Evolutionary conservation across 2,797 vertebrate genomes (phyloP), one percentile per base, ranked within the genome.

Genomic region (Apodemus agrarius): DNA sequence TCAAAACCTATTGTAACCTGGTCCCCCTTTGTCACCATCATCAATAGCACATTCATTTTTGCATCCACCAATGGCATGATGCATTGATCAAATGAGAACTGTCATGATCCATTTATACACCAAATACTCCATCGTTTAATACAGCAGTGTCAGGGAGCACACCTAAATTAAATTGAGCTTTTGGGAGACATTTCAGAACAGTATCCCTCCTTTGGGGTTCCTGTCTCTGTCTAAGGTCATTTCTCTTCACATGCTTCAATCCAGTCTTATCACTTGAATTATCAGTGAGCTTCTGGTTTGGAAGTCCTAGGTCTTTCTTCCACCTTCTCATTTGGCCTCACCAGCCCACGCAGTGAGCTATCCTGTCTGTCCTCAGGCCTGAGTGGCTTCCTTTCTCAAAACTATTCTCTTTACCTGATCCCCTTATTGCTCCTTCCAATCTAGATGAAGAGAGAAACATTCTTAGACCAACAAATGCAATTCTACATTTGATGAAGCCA

Each of bases 401-500:
- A 37, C 16, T 21, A 16, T 52, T 22, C 19, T 8, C 21, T 10
- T 43, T 14, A 14, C 16, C n/a, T 69, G 4, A 2, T 49, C 3
- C 75, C 78, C 1, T 1, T 54, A 4, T 92, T 52, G 9, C 13
- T 78, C 37, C 59, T 72, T 3, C 37, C 22, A 91, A 86, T 87
- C 10, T 87, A 84, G 40, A 31, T n/a, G 24, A 40, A 83, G 89
- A 79, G 24, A 86, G 26, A 87, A 76, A 59, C 52, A n/a, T 49
- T 31, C 37, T 59, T 59, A 22, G 69, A 87, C 3, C 63, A 89
- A 83, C 46, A 52, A 86, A 74, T 31, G 37, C 34, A 92, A 29
- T 89, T 89, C 46, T 91, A 57, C 63, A 67, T 89, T 85, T 31
- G 82, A 21, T 65, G 91, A 89, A 91, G 37, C 74, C n/a, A 49